Base-by-base conservation (phyloP, 1,140 invertebrate species). In the Achroia grisella region DNA sequence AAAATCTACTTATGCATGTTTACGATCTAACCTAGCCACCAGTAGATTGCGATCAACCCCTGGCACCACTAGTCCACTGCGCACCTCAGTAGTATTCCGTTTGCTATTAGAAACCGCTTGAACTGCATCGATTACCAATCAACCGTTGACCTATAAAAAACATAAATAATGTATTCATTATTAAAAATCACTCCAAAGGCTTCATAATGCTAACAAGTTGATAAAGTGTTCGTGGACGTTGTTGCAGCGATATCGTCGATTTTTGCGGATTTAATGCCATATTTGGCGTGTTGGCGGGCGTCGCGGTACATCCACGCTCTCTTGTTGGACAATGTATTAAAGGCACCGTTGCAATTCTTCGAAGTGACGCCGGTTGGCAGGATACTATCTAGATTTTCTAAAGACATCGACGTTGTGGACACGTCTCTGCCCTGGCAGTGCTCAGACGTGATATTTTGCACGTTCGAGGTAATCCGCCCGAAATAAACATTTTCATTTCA, bases 351-450 rank as follows among this genome's bases (percentile, higher is more conserved):
- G 83, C 85, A 87, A 80, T 96, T 97, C 88, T 97, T 94, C 87
- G 95, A 97, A 84, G 93, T 92, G 59, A 97, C 95, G 52, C 96
- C 96, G 33, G 75, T 90, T 55, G 96, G 96, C 82, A 89, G 96
- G 73, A 92, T 97, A 61, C 88, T 97, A 60, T 91, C 95, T 74
- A 90, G 95, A 72, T 96, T 97, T 87, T 91, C 93, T 69, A 96
- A 95, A 91, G 92, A 94, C 68, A 69, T 90, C 48, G 89, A 91
- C 56, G 87, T 92, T 48, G 75, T 95, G 84, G 93, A 95, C 84
- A 90, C 88, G 61, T 89, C 87, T 64, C 87, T 95, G 61, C 92
- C 93, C 53, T 88, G 88, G 75, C 86, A 91, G 87, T 85, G 92
- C 73, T 88, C 89, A 55, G 92, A 93, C 88, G 88, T 88, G 76